Percentiles rank a stretch among this genome's conserved stretches.
phyloP scores from a whole-genome alignment of 2,113 vertebrate species.

The Epinephelus fuscoguttatus region DNA sequence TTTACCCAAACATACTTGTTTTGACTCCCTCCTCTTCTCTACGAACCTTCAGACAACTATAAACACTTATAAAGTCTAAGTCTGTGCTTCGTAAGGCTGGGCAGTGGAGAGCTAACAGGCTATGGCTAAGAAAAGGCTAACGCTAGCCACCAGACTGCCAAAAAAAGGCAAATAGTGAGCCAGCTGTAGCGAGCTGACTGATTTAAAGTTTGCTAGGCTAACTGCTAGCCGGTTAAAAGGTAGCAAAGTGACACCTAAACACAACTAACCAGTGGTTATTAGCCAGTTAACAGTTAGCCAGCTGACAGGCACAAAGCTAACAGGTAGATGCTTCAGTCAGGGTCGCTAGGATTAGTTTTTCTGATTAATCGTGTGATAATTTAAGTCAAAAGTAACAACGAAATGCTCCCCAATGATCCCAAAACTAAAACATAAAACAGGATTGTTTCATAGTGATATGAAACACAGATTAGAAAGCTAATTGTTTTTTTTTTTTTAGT shows the following conservation, averaged over 20 bases:
- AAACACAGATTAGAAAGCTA: conserved; percentile 43
- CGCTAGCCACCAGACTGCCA: conserved; percentile 61
- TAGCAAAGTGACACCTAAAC: conserved; percentile 35
- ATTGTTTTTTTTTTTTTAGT: conserved; percentile 20
- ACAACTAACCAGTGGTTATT: conserved; percentile 20
- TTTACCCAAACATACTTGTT: conserved; percentile 3
- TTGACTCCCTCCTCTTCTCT: neutral
- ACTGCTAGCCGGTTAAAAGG: conserved; percentile 40
- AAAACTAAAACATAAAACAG: conserved; percentile 22
- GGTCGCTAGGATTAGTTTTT: neutral
- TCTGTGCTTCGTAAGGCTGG: conserved; percentile 65
- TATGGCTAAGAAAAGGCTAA: conserved; percentile 71
- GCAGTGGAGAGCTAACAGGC: conserved; percentile 70
- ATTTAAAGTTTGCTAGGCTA: conserved; percentile 50
- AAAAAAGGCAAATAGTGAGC: conserved; percentile 60
- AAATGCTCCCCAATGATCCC: neutral
- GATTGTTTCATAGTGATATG: conserved; percentile 8
- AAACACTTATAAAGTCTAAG: conserved; percentile 4
- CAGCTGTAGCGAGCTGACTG: conserved; percentile 45
- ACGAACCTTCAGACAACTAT: conserved; percentile 1
- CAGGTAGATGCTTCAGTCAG: conserved; percentile 18
- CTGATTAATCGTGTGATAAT: neutral
- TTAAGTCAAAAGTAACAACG: conserved; percentile 10
- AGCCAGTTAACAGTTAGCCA: conserved; percentile 50
- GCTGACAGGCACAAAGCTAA: conserved; percentile 64